These are phyloP conservation scores for Pempheris klunzingeri DNA, from an alignment of 2,797 vertebrate genomes.

Conservation along the genomic window DNA sequence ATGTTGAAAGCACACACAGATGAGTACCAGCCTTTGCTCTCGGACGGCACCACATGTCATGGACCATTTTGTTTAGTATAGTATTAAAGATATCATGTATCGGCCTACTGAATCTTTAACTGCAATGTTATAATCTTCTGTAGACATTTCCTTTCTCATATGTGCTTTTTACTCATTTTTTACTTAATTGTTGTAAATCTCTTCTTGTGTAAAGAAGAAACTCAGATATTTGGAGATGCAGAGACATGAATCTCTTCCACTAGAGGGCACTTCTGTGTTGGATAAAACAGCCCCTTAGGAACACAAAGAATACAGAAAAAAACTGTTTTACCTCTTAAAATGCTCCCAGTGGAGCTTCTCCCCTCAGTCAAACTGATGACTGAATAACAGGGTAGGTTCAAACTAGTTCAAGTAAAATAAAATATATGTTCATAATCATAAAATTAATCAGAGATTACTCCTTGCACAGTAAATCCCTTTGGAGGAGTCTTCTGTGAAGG, in stretches of 20 bases:
- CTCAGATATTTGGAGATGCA: neutral
- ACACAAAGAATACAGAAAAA: neutral
- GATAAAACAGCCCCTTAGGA: neutral
- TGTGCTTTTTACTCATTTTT: neutral
- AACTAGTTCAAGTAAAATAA: conserved; percentile 14
- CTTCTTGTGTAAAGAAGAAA: neutral
- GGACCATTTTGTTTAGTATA: neutral
- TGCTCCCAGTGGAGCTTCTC: neutral
- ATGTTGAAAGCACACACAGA: neutral
- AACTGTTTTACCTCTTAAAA: neutral
- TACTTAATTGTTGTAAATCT: neutral
- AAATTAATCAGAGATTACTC: conserved; percentile 37
- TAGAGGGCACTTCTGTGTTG: conserved; percentile 38
- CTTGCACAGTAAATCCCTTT: conserved; percentile 20
- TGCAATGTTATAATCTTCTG: neutral
- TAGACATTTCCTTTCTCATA: neutral
- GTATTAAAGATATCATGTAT: neutral
- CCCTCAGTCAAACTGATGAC: neutral
- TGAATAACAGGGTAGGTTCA: conserved; percentile 3
- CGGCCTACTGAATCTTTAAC: neutral
- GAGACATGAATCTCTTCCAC: conserved; percentile 15
- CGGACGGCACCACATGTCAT: too few species aligned
- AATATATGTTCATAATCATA: conserved; percentile 47
- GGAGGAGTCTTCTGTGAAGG: conserved; percentile 13
- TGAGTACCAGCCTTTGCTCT: neutral